Percentiles rank a stretch among this genome's conserved stretches.
phyloP scores from a whole-genome alignment of 2,888 invertebrate species.

The Hemicrepidius hirtus region DNA sequence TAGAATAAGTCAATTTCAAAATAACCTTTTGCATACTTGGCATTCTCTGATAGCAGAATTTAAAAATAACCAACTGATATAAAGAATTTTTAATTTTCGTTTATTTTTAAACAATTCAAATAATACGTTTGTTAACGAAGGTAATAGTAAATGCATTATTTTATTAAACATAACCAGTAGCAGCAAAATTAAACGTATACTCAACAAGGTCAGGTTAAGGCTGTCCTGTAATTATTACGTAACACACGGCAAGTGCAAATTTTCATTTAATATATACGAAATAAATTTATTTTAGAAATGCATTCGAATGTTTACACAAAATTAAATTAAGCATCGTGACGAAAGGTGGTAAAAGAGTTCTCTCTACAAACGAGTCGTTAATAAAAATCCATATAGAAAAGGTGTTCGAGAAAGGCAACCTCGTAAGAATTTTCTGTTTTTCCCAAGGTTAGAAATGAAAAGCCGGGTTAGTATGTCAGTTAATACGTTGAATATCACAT shows the following conservation, averaged over 20 bases:
- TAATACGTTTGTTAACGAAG: slow-evolving; percentile 7
- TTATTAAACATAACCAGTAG: background rate
- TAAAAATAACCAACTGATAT: too few species aligned
- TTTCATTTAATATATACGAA: background rate
- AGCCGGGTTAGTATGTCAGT: slow-evolving; percentile 44
- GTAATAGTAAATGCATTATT: background rate
- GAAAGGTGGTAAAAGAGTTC: too few species aligned
- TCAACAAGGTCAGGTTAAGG: slow-evolving; percentile 10
- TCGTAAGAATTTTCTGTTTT: slow-evolving; percentile 35
- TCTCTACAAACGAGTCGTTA: background rate
- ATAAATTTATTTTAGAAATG: too few species aligned
- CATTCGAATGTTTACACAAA: too few species aligned
- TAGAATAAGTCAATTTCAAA: background rate
- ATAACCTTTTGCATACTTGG: slow-evolving; percentile 1
- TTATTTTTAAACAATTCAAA: too few species aligned
- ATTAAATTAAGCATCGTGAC: too few species aligned
- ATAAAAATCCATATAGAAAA: slow-evolving; percentile 17
- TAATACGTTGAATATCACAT: slow-evolving; percentile 24
- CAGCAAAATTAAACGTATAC: too few species aligned
- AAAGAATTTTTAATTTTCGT: too few species aligned
- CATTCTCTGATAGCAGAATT: background rate
- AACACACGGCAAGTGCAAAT: background rate
- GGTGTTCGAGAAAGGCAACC: slow-evolving; percentile 32
- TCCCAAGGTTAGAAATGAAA: slow-evolving; percentile 40
- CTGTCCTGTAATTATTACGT: background rate